These are phyloP conservation scores for Xiphias gladius DNA, from an alignment of 2,113 vertebrate species.

Conservation along the genomic window DNA sequence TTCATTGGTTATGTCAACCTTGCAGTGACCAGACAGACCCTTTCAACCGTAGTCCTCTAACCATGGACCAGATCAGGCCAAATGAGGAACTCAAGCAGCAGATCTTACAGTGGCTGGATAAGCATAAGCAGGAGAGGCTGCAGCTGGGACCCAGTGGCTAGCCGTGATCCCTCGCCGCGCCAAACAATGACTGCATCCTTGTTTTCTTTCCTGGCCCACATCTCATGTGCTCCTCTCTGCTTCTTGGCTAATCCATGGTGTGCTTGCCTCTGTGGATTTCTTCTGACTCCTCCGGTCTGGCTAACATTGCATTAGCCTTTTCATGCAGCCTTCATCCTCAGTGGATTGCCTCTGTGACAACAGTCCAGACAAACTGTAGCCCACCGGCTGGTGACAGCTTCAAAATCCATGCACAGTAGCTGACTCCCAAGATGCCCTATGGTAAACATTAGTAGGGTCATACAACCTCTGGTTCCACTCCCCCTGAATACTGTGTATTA, in stretches of 20 bases:
- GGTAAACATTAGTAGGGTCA: constrained; percentile 37
- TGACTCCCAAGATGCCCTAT: constrained; percentile 28
- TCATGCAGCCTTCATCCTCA: constrained; percentile 52
- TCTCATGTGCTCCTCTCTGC: constrained; percentile 60
- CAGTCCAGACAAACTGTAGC: constrained; percentile 55
- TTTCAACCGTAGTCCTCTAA: constrained; percentile 98
- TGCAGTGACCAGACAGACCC: constrained; percentile 97
- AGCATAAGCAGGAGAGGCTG: constrained; percentile 90
- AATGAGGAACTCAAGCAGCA: constrained; percentile 96
- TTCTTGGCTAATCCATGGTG: constrained; percentile 60
- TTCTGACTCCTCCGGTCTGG: constrained; percentile 30
- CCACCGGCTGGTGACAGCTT: constrained; percentile 49
- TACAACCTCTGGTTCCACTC: constrained; percentile 27
- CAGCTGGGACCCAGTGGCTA: constrained; percentile 87
- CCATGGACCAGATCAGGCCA: constrained; percentile 99
- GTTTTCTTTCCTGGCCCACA: constrained; percentile 43
- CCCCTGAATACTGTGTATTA: constrained; percentile 51
- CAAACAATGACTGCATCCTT: constrained; percentile 52
- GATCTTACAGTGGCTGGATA: constrained; percentile 94
- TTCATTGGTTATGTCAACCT: constrained; percentile 35
- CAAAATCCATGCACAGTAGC: constrained; percentile 40
- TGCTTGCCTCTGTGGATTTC: constrained; percentile 66
- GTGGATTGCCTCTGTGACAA: constrained; percentile 49
- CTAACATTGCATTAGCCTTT: constrained; percentile 47
- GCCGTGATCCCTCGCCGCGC: constrained; percentile 33